Evolutionary conservation across 2,797 vertebrate species (phyloP).

Genomic region (Sebastes variabilis): DNA sequence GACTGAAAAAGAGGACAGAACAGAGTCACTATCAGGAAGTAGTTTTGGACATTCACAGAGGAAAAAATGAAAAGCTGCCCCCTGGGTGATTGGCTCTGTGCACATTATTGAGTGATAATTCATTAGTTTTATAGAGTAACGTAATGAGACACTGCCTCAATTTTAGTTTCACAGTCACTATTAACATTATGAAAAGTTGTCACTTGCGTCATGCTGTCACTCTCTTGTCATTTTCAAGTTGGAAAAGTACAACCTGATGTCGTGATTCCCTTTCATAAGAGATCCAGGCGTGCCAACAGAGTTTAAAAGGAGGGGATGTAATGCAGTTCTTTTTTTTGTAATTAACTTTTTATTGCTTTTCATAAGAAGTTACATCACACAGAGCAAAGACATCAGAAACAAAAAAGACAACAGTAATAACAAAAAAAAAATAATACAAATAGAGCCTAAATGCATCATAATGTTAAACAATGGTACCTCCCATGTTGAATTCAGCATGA

Average conservation of each 20-base stretch:
- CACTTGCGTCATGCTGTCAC: neutral
- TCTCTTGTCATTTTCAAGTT: constrained; percentile 2
- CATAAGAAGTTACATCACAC: too few species aligned
- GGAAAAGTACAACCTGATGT: constrained; percentile 9
- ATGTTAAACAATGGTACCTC: neutral
- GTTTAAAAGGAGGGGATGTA: neutral
- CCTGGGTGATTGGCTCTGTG: constrained; percentile 35
- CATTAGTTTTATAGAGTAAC: constrained; percentile 57
- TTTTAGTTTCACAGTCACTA: constrained; percentile 32
- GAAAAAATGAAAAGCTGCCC: constrained; percentile 44
- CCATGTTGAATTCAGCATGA: too few species aligned
- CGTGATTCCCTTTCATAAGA: constrained; percentile 14
- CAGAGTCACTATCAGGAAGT: constrained; percentile 29
- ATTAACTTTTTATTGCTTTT: too few species aligned
- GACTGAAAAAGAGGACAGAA: constrained; percentile 43
- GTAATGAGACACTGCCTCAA: constrained; percentile 37
- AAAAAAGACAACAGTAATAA: too few species aligned
- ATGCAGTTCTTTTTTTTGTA: neutral
- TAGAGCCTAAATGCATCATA: neutral
- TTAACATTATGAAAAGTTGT: constrained; percentile 16
- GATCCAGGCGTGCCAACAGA: neutral
- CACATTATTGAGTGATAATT: constrained; percentile 51
- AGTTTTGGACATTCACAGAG: constrained; percentile 22
- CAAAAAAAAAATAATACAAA: neutral
- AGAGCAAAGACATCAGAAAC: too few species aligned